Evolutionary conservation across 2,888 invertebrate genomes (phyloP).

Genomic region (Orchesellides sinensis): DNA sequence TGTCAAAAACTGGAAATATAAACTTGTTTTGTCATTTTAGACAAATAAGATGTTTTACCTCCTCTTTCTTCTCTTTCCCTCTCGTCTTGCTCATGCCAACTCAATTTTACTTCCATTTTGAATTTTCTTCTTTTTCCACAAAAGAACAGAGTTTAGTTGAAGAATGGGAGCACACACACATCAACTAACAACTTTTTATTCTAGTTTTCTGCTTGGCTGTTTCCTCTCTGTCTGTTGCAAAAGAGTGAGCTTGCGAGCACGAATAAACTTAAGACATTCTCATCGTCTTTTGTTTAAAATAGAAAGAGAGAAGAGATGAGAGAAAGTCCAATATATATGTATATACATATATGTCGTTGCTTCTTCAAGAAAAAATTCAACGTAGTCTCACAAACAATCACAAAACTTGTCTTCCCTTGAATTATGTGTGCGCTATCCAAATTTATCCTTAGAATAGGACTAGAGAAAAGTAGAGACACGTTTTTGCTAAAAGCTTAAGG

Average conservation of each 20-base stretch:
- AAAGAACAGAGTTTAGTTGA: not conserved
- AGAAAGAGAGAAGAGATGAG: not conserved
- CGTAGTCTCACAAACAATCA: conserved; percentile 17
- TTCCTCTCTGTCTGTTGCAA: conserved; percentile 20
- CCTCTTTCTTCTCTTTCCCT: not conserved
- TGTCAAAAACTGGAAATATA: conserved; percentile 45
- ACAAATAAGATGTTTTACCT: conserved; percentile 46
- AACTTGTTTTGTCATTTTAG: conserved; percentile 59
- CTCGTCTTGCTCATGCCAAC: conserved; percentile 4
- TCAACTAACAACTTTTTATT: conserved; percentile 22
- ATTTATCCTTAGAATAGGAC: not conserved
- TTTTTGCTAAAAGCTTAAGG: not conserved
- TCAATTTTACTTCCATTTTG: conserved; percentile 36
- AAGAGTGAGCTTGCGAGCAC: conserved; percentile 1
- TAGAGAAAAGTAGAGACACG: not conserved
- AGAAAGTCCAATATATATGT: too few species aligned
- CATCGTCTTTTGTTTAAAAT: conserved; percentile 15
- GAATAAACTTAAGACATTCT: conserved; percentile 24
- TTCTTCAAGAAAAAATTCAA: conserved; percentile 9
- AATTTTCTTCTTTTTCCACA: not conserved
- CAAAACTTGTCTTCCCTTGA: conserved; percentile 25
- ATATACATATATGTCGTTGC: too few species aligned
- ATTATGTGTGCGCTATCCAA: conserved; percentile 11
- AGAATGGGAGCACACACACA: not conserved
- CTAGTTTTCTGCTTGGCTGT: conserved; percentile 44